Evolutionary conservation across 2,797 vertebrate genomes (phyloP), one percentile per base, ranked within the genome.

Genomic region (Poliocrania exsul): DNA sequence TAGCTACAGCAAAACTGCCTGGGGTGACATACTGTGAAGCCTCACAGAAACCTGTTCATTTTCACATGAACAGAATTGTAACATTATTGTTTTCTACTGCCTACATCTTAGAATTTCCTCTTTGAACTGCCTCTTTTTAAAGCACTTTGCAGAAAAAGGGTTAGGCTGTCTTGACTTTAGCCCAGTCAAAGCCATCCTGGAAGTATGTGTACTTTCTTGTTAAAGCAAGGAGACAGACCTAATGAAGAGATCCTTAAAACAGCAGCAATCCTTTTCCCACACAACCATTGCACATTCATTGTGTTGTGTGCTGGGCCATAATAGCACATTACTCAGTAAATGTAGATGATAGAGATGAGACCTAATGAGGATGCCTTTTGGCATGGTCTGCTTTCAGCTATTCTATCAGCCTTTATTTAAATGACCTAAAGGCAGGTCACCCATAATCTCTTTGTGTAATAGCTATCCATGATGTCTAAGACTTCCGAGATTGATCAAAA

Each of bases 401-500:
- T 77, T 90, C 53, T 66, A 2, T 24, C 42, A 78, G 44, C 13
- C 18, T 90, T 92, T 94, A 61, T 80, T 91, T 81, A 61, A 84
- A 73, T 90, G 50, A 75, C 81, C 84, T 90, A n/a, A 92, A 95
- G 66, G 62, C 37, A 75, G 57, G 29, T 90, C 57, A 77, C 33
- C 40, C 20, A 16, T 91, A 25, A 92, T 65, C 51, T 83, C 17
- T n/a, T 81, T 85, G 24, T 87, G 3, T 86, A 92, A 82, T 58
- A 67, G 21, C 70, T 91, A 3, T 46, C 26, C 44, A 10, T 38
- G 28, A n/a, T 54, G 25, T 61, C 53, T 72, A 37, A 80, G 49
- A 19, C 28, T 74, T 82, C 44, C 57, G 26, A 81, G 77, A 60
- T 13, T 35, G 33, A 72, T 69, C 40, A 54, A 24, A 90, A 38